These are phyloP conservation scores for Phrynocephalus versicolor DNA, from an alignment of 2,113 vertebrate genomes.

Conservation along the genomic window DNA sequence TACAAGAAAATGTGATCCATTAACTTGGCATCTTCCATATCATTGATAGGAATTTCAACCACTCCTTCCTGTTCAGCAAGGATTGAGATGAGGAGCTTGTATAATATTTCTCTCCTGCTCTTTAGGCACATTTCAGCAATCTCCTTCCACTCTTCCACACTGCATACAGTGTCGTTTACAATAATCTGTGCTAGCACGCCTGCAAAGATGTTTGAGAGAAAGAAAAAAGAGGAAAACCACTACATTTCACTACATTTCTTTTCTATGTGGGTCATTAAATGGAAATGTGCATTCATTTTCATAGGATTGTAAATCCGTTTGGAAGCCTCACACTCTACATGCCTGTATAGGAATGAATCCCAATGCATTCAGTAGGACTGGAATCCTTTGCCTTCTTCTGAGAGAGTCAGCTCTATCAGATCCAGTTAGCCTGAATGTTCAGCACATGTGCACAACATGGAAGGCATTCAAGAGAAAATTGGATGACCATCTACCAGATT, in stretches of 20 bases:
- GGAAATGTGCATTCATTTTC: background rate
- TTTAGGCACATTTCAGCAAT: slow-evolving; percentile 50
- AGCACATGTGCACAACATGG: background rate
- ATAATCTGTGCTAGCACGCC: slow-evolving; percentile 56
- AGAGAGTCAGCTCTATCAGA: background rate
- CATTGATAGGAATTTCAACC: slow-evolving; percentile 49
- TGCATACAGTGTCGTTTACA: slow-evolving; percentile 47
- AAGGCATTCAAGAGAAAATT: too few relatives aligned
- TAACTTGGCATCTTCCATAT: slow-evolving; percentile 38
- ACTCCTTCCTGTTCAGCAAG: slow-evolving; percentile 59
- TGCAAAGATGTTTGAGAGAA: slow-evolving; percentile 14
- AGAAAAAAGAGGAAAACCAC: background rate
- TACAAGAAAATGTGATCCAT: slow-evolving; percentile 67
- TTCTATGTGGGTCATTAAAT: background rate
- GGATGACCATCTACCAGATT: too few relatives aligned
- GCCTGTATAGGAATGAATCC: background rate
- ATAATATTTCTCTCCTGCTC: slow-evolving; percentile 51
- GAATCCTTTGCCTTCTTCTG: background rate
- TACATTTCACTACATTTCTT: background rate
- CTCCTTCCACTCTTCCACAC: slow-evolving; percentile 60
- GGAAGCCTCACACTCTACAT: too few relatives aligned
- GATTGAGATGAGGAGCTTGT: slow-evolving; percentile 50
- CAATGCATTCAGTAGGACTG: background rate
- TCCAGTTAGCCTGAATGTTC: background rate
- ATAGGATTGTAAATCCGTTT: background rate